Evolutionary conservation across 2,113 vertebrate genomes (phyloP), one percentile per base, ranked within the genome.

Genomic region (Albula glossodonta): DNA sequence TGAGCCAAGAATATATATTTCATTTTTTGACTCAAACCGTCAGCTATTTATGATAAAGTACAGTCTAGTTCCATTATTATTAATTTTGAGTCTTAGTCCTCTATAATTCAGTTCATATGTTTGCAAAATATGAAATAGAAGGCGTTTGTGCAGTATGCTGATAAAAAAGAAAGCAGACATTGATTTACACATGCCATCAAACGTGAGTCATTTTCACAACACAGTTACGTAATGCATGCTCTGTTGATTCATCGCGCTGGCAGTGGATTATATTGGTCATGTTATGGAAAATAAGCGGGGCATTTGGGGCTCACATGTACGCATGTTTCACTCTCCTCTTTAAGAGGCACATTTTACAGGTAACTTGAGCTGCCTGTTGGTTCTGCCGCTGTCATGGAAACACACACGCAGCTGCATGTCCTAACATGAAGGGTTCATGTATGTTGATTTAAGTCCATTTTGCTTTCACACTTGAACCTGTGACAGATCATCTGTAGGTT

Each of bases 351-450:
- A 74, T 74, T 74, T 74, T 74, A 11, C n/a, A 5, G 25, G 70
- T 9, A 74, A 31, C 8, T 2, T 74, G 70, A 74, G 22, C 70
- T 10, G 70, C n/a, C 9, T 31, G 8, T 74, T 74, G 6, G 22
- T 74, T 31, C 17, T 25, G 66, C 25, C 6, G n/a, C 25, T 10
- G n/a, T 31, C 8, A 74, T 74, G 70, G 10, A 74, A 74, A 25
- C 70, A 9, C 31, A n/a, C 4, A 74, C 22, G n/a, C 70, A 74
- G 70, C 70, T 74, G 70, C 10, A n/a, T 74, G 70, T 74, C 70
- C 70, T 74, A n/a, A 74, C n/a, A 22, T 74, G 10, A n/a, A 70
- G 63, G n/a, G 70, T 74, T 74, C 70, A 74, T 74, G 70, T 74
- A 31, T 74, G 70, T 74, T 74, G 70, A 74, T 31, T 25, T 22